Conservation (phyloP, 2,888 invertebrate genomes). For the Cephus pygmeus region DNA sequence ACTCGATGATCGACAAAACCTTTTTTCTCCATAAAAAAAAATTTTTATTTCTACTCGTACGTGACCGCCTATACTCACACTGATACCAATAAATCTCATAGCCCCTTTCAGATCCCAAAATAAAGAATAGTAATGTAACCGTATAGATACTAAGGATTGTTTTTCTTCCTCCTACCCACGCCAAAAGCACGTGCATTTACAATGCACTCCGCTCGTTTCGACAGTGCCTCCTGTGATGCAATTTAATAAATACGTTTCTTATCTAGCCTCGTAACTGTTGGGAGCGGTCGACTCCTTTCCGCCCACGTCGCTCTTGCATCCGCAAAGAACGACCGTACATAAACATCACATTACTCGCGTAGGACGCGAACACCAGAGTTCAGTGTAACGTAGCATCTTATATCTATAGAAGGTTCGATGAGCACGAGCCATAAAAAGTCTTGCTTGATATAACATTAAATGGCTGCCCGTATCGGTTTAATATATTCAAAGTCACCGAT, state of each 20-base stretch:
- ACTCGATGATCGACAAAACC: not conserved
- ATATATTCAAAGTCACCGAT: not conserved
- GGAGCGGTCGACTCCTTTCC: not conserved
- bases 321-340: not conserved
- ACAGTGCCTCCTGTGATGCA: not conserved
- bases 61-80: not conserved
- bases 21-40: not conserved
- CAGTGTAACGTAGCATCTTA: not conserved
- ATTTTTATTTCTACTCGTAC: not conserved
- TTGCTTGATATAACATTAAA: not conserved
- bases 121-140: not conserved
- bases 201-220: not conserved
- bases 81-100: not conserved
- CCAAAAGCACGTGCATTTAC: not conserved
- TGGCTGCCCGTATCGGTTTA: not conserved
- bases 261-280: not conserved
- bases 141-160: not conserved
- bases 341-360: not conserved
- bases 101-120: not conserved
- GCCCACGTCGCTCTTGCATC: not conserved
- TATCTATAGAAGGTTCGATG: not conserved
- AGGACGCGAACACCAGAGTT: not conserved
- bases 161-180: not conserved
- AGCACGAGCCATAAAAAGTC: not conserved
- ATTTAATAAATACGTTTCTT: not conserved